phyloP scores from a whole-genome alignment of 2,888 invertebrate genomes.

The Harpalus rufipes region DNA sequence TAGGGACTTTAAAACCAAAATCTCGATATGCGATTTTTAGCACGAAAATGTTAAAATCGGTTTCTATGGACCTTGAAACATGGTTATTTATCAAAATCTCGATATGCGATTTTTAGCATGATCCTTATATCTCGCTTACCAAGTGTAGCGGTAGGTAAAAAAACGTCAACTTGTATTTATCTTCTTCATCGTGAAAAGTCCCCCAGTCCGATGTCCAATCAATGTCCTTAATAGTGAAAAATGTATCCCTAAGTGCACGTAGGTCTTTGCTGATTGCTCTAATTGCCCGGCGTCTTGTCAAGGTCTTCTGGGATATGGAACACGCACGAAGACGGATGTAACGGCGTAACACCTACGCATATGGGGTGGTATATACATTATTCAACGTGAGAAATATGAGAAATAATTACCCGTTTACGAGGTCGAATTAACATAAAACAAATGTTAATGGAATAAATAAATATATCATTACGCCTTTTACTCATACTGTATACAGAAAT shows the following conservation, averaged over 20 bases:
- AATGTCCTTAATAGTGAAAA: neutral
- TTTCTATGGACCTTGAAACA: too few relatives aligned
- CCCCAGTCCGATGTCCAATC: neutral
- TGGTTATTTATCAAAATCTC: too few relatives aligned
- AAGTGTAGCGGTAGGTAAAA: too few relatives aligned
- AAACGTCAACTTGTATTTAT: too few relatives aligned
- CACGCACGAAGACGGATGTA: neutral
- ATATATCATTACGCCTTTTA: neutral
- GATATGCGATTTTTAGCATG: too few relatives aligned
- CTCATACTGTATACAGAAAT: neutral
- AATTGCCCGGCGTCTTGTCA: neutral
- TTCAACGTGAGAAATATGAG: neutral
- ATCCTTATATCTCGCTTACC: too few relatives aligned
- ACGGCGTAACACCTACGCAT: neutral
- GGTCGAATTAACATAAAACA: neutral
- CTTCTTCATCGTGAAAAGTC: too few relatives aligned
- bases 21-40: too few relatives aligned
- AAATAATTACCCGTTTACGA: slow-evolving; percentile 1
- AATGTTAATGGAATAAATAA: neutral
- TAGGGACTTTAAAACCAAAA: too few relatives aligned
- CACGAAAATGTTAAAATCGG: too few relatives aligned
- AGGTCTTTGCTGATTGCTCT: neutral
- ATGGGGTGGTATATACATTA: neutral
- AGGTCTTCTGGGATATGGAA: neutral
- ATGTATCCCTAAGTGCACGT: neutral